phyloP scores from a whole-genome alignment of 2,888 invertebrate genomes.

The Acrobasis repandana region DNA sequence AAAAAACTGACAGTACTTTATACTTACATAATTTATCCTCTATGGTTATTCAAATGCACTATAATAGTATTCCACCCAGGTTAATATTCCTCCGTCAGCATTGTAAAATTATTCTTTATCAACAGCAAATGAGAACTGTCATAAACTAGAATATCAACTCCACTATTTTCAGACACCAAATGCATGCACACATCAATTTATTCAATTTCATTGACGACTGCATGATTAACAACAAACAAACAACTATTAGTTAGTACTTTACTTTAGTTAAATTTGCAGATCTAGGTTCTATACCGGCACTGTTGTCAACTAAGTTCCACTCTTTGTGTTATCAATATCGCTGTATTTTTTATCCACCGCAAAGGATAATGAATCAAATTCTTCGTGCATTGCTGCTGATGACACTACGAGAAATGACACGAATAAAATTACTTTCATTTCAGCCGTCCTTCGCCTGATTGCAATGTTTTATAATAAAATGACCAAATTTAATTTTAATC shows the following conservation, averaged over 20 bases:
- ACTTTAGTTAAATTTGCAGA: background rate
- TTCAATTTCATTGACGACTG: background rate
- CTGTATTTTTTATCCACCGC: background rate
- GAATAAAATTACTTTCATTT: background rate
- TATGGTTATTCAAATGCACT: background rate
- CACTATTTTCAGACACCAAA: conserved; percentile 5
- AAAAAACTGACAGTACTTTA: too few species aligned
- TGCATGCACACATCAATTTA: conserved; percentile 6
- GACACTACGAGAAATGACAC: background rate
- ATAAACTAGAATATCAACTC: conserved; percentile 2
- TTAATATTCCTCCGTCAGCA: background rate
- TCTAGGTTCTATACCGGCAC: conserved; percentile 4
- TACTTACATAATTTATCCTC: conserved; percentile 9
- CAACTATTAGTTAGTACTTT: background rate
- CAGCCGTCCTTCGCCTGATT: background rate
- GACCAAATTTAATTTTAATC: background rate
- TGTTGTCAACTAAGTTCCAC: conserved; percentile 9
- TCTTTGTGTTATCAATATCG: background rate
- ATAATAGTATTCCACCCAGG: background rate
- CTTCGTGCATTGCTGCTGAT: background rate
- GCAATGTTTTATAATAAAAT: background rate
- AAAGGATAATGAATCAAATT: conserved; percentile 3
- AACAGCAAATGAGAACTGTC: background rate
- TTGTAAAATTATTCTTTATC: background rate
- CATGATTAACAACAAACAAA: background rate